These are phyloP conservation scores for Neuroscelio doddi DNA, from an alignment of 2,888 invertebrate species.

Conservation along the genomic window DNA sequence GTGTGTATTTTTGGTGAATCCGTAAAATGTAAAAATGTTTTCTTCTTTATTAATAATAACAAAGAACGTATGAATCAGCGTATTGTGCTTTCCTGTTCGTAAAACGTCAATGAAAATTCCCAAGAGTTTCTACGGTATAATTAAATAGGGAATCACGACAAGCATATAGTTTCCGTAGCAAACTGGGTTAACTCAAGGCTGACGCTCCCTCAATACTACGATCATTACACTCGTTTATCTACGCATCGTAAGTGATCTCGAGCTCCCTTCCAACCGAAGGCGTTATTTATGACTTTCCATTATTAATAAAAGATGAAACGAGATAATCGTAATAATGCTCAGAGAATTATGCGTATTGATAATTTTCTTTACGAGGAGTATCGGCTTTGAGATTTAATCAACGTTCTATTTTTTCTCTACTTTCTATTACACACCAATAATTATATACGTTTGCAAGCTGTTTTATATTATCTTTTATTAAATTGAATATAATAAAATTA, in stretches of 20 bases:
- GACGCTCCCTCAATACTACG: constrained; percentile 29
- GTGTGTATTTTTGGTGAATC: not conserved
- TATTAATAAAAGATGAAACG: constrained; percentile 12
- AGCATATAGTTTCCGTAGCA: constrained; percentile 41
- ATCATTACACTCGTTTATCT: constrained; percentile 19
- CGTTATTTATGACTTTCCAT: constrained; percentile 27
- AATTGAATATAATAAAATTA: no score
- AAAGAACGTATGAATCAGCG: constrained; percentile 1
- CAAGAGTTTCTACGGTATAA: constrained; percentile 51
- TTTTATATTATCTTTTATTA: no score
- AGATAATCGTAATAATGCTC: not conserved
- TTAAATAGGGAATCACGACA: constrained; percentile 38
- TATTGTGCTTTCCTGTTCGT: constrained; percentile 27
- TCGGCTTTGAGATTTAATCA: not conserved
- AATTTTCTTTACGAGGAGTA: constrained; percentile 9
- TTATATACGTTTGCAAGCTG: no score
- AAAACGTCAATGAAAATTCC: constrained; percentile 51
- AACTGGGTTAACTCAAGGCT: constrained; percentile 56
- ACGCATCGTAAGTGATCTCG: constrained; percentile 18
- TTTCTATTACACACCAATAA: no score
- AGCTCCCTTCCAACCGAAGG: constrained; percentile 2
- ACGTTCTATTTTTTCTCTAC: not conserved
- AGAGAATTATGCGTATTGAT: constrained; percentile 1
- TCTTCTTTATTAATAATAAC: not conserved
- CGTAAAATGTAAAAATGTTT: not conserved